Percentiles rank a stretch among this genome's conserved stretches.
Conservation (phyloP, 2,113 vertebrate species). For the Turdus rufiventris region DNA sequence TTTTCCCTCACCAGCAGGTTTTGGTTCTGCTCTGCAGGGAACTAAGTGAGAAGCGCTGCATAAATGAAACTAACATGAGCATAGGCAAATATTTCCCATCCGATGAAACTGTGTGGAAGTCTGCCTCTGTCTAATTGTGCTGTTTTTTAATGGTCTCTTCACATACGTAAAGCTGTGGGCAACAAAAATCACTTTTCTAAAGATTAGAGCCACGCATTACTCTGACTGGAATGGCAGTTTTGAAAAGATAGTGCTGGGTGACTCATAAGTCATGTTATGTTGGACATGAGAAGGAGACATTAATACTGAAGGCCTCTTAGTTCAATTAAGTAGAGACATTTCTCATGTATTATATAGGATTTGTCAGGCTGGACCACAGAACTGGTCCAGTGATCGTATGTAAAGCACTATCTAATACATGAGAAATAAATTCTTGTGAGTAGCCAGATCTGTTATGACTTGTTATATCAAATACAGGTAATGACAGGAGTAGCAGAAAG, state of each 20-base stretch:
- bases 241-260: conserved; percentile 11
- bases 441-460: not conserved
- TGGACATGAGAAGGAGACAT: conserved; percentile 11
- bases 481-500: not conserved
- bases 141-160: not conserved
- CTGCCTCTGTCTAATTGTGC: not conserved
- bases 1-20: not conserved
- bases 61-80: not conserved
- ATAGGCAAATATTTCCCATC: not conserved
- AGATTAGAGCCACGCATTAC: not conserved
- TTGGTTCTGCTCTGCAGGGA: not conserved
- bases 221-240: not conserved
- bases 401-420: not conserved
- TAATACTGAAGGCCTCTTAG: conserved; percentile 36
- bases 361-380: conserved; percentile 11
- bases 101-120: not conserved
- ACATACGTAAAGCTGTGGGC: not conserved
- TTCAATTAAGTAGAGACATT: conserved; percentile 13
- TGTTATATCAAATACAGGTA: not conserved
- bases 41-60: not conserved
- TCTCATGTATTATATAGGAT: not conserved
- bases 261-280: conserved; percentile 4
- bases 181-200: not conserved
- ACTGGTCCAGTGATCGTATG: not conserved
- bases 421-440: not conserved